These are phyloP conservation scores for Eptesicus fuscus DNA, from an alignment of 2,113 vertebrate species.

Conservation along the genomic window DNA sequence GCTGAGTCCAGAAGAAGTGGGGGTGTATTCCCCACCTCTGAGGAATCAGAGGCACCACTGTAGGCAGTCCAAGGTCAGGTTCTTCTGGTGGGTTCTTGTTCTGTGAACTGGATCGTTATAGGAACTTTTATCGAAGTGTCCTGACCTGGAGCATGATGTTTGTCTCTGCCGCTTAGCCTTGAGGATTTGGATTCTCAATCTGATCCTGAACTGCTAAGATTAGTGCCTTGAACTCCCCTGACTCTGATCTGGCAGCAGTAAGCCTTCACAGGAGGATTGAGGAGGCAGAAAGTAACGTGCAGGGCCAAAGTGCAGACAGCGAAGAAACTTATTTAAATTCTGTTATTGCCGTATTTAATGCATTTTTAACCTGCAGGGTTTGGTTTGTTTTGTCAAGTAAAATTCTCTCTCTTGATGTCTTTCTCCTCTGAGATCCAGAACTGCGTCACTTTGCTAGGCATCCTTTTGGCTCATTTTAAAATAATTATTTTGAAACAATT, in stretches of 20 bases:
- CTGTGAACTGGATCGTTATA: not conserved
- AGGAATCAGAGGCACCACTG: not conserved
- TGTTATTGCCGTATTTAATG: not conserved
- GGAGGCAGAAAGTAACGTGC: not conserved
- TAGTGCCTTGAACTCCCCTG: not conserved
- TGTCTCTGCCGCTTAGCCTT: not conserved
- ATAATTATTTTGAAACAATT: constrained; percentile 32
- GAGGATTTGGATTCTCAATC: not conserved
- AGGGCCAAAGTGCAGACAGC: not conserved
- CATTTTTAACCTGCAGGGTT: not conserved
- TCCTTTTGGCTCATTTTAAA: not conserved
- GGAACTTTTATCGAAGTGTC: not conserved
- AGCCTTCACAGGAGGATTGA: not conserved
- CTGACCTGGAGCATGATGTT: not conserved
- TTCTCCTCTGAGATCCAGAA: constrained; percentile 27
- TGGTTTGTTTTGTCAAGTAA: not conserved
- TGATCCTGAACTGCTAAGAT: not conserved
- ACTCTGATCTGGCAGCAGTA: not conserved
- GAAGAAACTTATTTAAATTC: not conserved
- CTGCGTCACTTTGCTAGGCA: not conserved
- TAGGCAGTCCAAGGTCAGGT: not conserved
- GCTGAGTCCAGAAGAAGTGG: not conserved
- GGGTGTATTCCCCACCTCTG: not conserved
- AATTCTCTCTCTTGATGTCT: not conserved
- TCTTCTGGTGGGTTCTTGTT: not conserved